A percentile compares a stretch with the other conserved stretches of the same genome.
phyloP scores from a whole-genome alignment of 2,113 vertebrate species.

The Potamarius usumacintae region DNA sequence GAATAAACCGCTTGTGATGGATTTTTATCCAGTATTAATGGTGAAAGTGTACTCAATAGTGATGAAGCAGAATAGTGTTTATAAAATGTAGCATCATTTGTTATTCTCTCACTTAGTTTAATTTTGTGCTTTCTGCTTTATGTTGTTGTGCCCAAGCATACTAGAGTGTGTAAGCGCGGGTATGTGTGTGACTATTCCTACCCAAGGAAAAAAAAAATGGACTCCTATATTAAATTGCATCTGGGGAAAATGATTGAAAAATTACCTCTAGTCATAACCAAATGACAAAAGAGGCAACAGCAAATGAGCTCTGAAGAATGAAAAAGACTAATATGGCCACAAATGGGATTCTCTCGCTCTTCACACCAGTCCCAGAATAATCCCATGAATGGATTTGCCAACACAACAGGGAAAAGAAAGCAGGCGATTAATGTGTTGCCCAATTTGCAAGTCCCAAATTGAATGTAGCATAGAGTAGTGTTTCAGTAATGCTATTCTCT shows the following conservation, averaged over 20 bases:
- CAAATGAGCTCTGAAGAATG: conserved; percentile 41
- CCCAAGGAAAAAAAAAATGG: conserved; percentile 8
- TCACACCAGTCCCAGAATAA: conserved; percentile 36
- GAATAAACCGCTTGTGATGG: not conserved
- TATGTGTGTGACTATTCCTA: not conserved
- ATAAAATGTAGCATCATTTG: not conserved
- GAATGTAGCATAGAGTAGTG: conserved; percentile 28
- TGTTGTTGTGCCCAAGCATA: not conserved
- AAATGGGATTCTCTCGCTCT: conserved; percentile 27
- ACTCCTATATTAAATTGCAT: conserved; percentile 24
- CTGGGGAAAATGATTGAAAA: conserved; percentile 40
- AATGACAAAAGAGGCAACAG: conserved; percentile 31
- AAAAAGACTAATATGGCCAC: conserved; percentile 30
- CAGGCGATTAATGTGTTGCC: conserved; percentile 42
- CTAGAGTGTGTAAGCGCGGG: not conserved
- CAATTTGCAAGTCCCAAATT: conserved; percentile 49
- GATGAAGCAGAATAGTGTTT: not conserved
- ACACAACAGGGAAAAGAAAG: conserved; percentile 42
- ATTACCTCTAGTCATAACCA: conserved; percentile 36
- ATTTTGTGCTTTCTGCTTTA: not conserved
- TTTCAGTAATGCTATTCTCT: conserved; percentile 20
- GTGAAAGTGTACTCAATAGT: not conserved
- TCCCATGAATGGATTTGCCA: conserved; percentile 51
- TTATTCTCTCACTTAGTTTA: not conserved
- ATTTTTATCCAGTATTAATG: not conserved